Percentiles rank a stretch among this genome's conserved stretches.
Evolutionary conservation across 1,140 invertebrate species (phyloP).

Genomic region (Aphaenogaster floridana): DNA sequence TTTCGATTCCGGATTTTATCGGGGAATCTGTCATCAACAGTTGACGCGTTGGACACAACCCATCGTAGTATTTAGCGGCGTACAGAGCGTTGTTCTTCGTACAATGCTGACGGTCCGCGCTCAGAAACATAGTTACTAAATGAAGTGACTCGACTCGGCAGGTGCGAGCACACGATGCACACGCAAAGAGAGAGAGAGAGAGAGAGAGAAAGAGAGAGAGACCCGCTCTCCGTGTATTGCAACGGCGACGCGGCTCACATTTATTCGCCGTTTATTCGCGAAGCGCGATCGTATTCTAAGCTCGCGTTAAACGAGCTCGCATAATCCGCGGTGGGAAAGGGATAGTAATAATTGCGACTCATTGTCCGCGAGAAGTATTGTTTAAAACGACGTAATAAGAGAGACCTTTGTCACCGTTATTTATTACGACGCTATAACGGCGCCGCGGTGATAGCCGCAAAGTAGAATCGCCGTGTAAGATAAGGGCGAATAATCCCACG

Average conservation of each 20-base stretch:
- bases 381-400: conserved; percentile 63
- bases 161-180: conserved; percentile 58
- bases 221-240: background rate
- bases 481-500: conserved; percentile 67
- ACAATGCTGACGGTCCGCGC: conserved; percentile 45
- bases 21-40: background rate
- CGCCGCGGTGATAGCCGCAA: conserved; percentile 53
- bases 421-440: conserved; percentile 71
- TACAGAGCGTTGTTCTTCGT: conserved; percentile 20
- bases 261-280: conserved; percentile 68
- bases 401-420: conserved; percentile 70
- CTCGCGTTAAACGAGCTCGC: conserved; percentile 68
- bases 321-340: conserved; percentile 66
- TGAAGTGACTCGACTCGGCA: conserved; percentile 55
- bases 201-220: background rate
- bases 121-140: conserved; percentile 64
- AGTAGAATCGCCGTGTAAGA: conserved; percentile 60
- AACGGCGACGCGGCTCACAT: conserved; percentile 35
- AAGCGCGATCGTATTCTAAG: conserved; percentile 71
- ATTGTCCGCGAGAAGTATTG: conserved; percentile 71
- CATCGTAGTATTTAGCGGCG: background rate
- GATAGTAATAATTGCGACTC: conserved; percentile 72
- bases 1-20: background rate
- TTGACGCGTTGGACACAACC: background rate
- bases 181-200: background rate